Evolutionary conservation across 2,113 vertebrate species (phyloP).

Genomic region (Hemibates koningsi): DNA sequence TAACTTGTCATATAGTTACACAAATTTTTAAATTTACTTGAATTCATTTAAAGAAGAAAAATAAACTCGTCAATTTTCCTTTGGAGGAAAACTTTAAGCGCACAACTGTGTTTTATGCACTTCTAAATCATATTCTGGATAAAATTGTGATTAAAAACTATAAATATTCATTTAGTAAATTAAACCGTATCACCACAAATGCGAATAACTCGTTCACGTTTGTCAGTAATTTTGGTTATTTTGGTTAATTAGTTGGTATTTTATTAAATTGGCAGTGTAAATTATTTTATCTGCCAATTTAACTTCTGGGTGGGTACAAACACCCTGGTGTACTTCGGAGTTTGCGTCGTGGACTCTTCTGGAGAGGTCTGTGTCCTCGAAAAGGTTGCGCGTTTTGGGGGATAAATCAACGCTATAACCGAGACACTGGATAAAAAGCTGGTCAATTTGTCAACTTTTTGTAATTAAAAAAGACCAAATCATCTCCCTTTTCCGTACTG

Average conservation of each 20-base stretch:
- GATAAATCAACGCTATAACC: background rate
- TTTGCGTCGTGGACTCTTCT: constrained; percentile 31
- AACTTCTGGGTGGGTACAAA: background rate
- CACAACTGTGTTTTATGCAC: background rate
- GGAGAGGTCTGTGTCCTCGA: constrained; percentile 34
- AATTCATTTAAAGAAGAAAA: background rate
- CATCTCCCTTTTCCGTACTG: background rate
- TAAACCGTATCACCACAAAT: background rate
- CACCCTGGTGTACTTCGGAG: background rate
- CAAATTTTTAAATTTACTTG: background rate
- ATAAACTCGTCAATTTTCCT: background rate
- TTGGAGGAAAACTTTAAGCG: background rate
- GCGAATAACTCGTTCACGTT: background rate
- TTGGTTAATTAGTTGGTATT: background rate
- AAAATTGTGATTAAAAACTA: background rate
- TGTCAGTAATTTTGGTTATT: background rate
- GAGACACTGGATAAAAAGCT: background rate
- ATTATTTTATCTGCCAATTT: background rate
- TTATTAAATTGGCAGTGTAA: background rate
- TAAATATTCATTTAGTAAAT: background rate
- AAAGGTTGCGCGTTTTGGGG: constrained; percentile 52
- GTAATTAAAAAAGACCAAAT: background rate
- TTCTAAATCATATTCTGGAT: background rate
- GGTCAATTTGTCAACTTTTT: constrained; percentile 6
- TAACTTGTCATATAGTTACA: background rate